Percentiles rank a stretch among this genome's conserved stretches.
phyloP scores from a whole-genome alignment of 2,797 vertebrate species.

The Melanotaenia parkinsoni region DNA sequence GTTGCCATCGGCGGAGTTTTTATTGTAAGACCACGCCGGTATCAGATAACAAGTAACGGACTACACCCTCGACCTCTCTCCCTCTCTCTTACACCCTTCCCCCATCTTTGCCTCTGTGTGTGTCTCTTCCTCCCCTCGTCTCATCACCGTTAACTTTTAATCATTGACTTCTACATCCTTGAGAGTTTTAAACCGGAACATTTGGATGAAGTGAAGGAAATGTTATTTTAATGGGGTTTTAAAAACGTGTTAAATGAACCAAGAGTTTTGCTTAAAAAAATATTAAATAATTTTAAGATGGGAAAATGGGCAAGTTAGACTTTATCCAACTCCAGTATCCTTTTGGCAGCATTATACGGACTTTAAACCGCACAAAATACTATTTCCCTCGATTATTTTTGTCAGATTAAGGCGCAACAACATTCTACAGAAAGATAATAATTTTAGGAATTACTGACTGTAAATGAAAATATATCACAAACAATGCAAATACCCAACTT shows the following conservation, averaged over 20 bases:
- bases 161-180: slow-evolving; percentile 73
- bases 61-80: slow-evolving; percentile 68
- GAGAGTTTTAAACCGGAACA: slow-evolving; percentile 21
- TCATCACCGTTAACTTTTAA: slow-evolving; percentile 71
- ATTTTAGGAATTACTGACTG: not conserved
- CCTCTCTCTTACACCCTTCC: slow-evolving; percentile 2
- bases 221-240: not conserved
- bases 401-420: not conserved
- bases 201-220: not conserved
- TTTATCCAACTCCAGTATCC: no score
- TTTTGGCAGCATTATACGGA: not conserved
- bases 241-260: not conserved
- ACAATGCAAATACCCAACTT: no score
- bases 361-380: not conserved
- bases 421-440: not conserved
- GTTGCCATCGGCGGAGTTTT: slow-evolving; percentile 70
- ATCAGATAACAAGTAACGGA: slow-evolving; percentile 83
- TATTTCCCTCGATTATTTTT: not conserved
- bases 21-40: slow-evolving; percentile 70
- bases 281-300: no score
- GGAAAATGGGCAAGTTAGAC: not conserved
- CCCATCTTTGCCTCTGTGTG: not conserved
- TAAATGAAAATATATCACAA: not conserved
- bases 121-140: slow-evolving; percentile 25
- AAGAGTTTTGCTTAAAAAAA: not conserved